These are phyloP conservation scores for Nasua narica DNA, from an alignment of 2,797 vertebrate species.

Conservation along the genomic window DNA sequence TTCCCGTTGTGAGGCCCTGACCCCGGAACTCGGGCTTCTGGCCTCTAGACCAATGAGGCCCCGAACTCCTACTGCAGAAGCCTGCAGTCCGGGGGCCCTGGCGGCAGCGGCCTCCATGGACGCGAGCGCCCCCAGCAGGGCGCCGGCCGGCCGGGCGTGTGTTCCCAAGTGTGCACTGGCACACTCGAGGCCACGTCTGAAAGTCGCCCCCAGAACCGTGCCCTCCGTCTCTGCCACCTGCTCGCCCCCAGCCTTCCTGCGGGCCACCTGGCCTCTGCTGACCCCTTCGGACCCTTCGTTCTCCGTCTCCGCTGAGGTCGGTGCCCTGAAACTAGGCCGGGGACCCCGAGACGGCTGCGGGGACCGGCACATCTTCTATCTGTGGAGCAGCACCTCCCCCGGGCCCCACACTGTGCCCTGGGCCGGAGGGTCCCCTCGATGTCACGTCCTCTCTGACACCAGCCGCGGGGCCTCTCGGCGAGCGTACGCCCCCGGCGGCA, in stretches of 20 bases:
- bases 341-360: not conserved
- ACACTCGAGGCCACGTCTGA: accelerated
- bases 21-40: not conserved
- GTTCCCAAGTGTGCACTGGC: not conserved
- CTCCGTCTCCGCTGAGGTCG: accelerated
- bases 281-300: not conserved
- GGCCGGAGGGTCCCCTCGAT: not conserved
- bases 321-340: not conserved
- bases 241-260: not conserved
- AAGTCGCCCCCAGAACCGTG: accelerated
- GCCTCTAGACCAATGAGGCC: accelerated
- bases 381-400: not conserved
- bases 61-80: accelerated
- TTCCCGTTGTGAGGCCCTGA: not conserved
- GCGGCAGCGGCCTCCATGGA: not conserved
- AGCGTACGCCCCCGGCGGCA: not conserved
- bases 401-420: not conserved
- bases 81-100: accelerated
- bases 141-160: not conserved
- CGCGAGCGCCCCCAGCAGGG: accelerated
- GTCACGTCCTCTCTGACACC: not conserved
- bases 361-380: not conserved
- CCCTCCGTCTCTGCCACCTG: too few relatives aligned
- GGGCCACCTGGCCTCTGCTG: not conserved
- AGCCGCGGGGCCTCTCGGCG: not conserved